Evolutionary conservation across 2,113 vertebrate genomes (phyloP).

Genomic region (Heterochromis multidens): DNA sequence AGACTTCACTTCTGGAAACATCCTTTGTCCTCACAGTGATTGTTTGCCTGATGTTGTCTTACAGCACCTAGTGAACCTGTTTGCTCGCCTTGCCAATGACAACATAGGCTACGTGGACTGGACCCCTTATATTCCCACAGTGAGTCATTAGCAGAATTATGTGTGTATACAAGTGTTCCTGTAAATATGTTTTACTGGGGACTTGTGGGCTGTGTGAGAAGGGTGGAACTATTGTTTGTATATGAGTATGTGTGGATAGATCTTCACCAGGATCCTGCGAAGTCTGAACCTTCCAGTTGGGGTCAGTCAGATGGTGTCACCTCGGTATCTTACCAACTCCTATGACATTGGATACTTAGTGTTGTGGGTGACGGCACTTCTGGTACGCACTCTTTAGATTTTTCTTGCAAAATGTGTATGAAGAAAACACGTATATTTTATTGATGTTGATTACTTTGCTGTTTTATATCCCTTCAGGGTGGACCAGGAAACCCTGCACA

Average conservation of each 20-base stretch:
- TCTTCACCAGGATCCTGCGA: constrained; percentile 92
- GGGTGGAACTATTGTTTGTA: not conserved
- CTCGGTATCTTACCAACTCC: constrained; percentile 86
- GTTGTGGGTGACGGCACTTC: constrained; percentile 91
- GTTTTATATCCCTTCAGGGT: constrained; percentile 75
- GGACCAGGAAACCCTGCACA: constrained; percentile 92
- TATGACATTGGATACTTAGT: constrained; percentile 91
- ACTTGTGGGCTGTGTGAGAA: not conserved
- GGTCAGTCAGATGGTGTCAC: constrained; percentile 88
- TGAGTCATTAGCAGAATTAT: constrained; percentile 61
- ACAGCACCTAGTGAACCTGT: constrained; percentile 91
- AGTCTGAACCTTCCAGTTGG: constrained; percentile 94
- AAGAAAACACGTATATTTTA: not conserved
- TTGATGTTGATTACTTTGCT: not conserved
- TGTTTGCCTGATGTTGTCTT: constrained; percentile 28
- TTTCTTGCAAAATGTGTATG: not conserved
- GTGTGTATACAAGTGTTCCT: not conserved
- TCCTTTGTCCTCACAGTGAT: not conserved
- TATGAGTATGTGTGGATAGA: constrained; percentile 65
- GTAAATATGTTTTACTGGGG: constrained; percentile 5
- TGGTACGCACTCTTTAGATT: constrained; percentile 71
- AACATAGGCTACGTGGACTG: constrained; percentile 95
- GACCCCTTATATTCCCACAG: constrained; percentile 91
- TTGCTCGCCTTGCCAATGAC: constrained; percentile 90
- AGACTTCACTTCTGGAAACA: constrained; percentile 16